Evolutionary conservation across 2,797 vertebrate genomes (phyloP).

Genomic region (Crenuchus spilurus): DNA sequence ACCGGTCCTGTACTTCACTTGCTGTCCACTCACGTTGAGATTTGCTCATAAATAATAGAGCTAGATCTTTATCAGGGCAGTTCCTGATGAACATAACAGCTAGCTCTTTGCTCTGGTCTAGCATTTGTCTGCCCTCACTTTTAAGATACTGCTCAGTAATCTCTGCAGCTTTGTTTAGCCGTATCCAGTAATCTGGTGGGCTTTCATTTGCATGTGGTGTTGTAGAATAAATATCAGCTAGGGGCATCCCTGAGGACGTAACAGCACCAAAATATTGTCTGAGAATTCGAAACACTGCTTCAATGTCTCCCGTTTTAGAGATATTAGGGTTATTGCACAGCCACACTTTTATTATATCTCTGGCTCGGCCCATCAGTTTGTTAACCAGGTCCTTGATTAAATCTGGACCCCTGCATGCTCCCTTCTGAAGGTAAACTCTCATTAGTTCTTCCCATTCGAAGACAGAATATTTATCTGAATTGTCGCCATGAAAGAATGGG

Average conservation of each 20-base stretch:
- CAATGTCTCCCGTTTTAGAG: not conserved
- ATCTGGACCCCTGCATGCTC: constrained; percentile 2
- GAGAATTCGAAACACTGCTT: not conserved
- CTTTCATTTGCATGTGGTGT: not conserved
- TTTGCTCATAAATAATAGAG: constrained; percentile 28
- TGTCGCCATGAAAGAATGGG: constrained; percentile 46
- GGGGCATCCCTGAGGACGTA: not conserved
- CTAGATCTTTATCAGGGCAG: constrained; percentile 8
- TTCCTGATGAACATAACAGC: constrained; percentile 7
- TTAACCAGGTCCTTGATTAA: constrained; percentile 31
- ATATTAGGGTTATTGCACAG: constrained; percentile 1
- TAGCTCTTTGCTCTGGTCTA: not conserved
- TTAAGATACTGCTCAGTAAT: not conserved
- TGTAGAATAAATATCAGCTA: constrained; percentile 23
- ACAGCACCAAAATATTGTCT: constrained; percentile 7
- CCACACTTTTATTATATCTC: constrained; percentile 29
- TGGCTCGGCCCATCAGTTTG: constrained; percentile 45
- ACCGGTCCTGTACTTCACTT: constrained; percentile 6
- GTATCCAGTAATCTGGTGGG: constrained; percentile 6
- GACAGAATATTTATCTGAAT: constrained; percentile 46
- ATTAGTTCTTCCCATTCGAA: constrained; percentile 50
- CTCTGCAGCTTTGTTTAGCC: constrained; percentile 21
- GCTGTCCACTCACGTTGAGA: not conserved
- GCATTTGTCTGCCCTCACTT: constrained; percentile 1
- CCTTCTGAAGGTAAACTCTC: constrained; percentile 48